These are phyloP conservation scores for Cyrtonyx montezumae DNA, from an alignment of 2,113 vertebrate genomes.

Conservation along the genomic window DNA sequence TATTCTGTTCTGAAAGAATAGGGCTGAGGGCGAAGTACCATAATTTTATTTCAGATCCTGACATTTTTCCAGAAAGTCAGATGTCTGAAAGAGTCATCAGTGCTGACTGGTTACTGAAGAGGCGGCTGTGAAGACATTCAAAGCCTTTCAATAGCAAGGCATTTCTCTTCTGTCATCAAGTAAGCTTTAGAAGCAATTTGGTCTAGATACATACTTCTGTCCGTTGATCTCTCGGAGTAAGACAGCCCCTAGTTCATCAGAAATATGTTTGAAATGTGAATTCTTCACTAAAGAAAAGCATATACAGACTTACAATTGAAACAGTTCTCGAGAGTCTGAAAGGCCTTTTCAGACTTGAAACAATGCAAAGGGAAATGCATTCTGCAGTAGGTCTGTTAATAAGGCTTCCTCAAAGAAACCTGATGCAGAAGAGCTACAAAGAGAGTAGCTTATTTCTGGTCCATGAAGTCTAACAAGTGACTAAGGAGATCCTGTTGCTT, in stretches of 20 bases:
- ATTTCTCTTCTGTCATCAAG: conserved; percentile 47
- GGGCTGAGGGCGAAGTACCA: conserved; percentile 27
- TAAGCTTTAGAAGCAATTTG: conserved; percentile 46
- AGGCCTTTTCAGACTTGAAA: conserved; percentile 57
- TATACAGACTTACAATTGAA: conserved; percentile 35
- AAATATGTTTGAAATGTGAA: conserved; percentile 62
- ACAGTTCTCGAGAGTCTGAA: conserved; percentile 37
- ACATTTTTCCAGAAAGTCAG: conserved; percentile 29
- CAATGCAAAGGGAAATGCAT: conserved; percentile 28
- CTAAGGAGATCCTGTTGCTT: neutral
- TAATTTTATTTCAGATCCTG: conserved; percentile 55
- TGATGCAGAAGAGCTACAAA: neutral
- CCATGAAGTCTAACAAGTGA: neutral
- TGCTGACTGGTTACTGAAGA: conserved; percentile 50
- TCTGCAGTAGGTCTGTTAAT: conserved; percentile 15
- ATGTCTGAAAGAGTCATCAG: conserved; percentile 52
- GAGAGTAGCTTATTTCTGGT: neutral
- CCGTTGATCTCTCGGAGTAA: conserved; percentile 33
- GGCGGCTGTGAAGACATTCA: conserved; percentile 49
- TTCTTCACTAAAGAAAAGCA: conserved; percentile 32
- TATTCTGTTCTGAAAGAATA: conserved; percentile 17
- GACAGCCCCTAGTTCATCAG: conserved; percentile 7
- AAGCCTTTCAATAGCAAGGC: conserved; percentile 28
- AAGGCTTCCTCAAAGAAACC: conserved; percentile 46
- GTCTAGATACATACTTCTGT: conserved; percentile 51